Percentiles rank a stretch among this genome's conserved stretches.
These are phyloP conservation scores for Argyresthia goedartella DNA, from an alignment of 2,888 invertebrate species.

Conservation along the genomic window DNA sequence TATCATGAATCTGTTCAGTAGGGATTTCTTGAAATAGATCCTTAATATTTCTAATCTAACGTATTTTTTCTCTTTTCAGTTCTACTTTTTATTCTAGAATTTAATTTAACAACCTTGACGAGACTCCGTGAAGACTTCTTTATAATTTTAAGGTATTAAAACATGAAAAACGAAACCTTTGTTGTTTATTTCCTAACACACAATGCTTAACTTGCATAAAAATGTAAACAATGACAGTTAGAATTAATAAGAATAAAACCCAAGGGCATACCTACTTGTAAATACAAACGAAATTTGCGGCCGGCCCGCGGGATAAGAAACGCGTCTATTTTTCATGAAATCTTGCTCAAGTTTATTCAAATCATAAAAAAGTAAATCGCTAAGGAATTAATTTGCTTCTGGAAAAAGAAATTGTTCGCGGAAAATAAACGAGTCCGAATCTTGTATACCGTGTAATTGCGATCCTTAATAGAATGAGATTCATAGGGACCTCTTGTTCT, in stretches of 20 bases:
- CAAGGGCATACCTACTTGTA: constrained; percentile 40
- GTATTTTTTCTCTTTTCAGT: constrained; percentile 34
- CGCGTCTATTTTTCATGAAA: constrained; percentile 57
- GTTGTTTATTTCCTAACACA: constrained; percentile 6
- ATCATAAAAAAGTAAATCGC: constrained; percentile 62
- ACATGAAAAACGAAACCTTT: constrained; percentile 9
- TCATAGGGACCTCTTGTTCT: constrained; percentile 31
- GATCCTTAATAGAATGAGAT: constrained; percentile 50
- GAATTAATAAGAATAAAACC: constrained; percentile 10
- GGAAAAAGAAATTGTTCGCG: constrained; percentile 47
- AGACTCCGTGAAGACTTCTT: constrained; percentile 18
- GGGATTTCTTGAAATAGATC: too few relatives aligned
- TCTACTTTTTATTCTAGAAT: constrained; percentile 52
- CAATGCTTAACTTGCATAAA: too few relatives aligned
- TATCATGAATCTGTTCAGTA: too few relatives aligned
- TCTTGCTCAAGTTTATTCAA: constrained; percentile 61
- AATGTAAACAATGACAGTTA: not conserved
- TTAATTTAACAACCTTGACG: constrained; percentile 21
- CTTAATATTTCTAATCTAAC: too few relatives aligned
- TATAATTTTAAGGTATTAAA: constrained; percentile 11
- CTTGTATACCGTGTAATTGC: constrained; percentile 54
- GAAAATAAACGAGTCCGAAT: constrained; percentile 58
- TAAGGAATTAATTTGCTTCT: constrained; percentile 61
- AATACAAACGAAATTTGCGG: constrained; percentile 64
- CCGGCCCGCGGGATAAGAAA: constrained; percentile 47